Base-by-base conservation (phyloP, 1,140 invertebrate species). In the Musca domestica region DNA sequence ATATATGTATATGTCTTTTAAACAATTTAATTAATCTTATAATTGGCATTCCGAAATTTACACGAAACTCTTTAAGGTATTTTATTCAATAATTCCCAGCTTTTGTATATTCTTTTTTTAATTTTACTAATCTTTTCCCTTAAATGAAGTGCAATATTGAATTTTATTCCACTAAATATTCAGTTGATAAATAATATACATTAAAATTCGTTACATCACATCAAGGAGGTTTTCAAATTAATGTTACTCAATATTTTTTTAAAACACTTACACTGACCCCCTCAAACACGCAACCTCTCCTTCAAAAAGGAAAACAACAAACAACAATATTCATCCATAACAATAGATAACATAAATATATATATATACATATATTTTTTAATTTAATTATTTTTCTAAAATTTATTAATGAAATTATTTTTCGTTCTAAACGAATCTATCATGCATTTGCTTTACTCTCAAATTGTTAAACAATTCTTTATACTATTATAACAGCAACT, bases 401-500 rank as follows among this genome's bases (percentile, higher is more conserved):
- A 61, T 30, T 17, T 61, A 61, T 41, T 12, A 61, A 61, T 20
- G 10, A 61, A 61, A 34, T 61, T 34, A 58, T 61, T 61, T 61
- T 61, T 61, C 56, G 56, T 61, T 61, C 56, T 61, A 61, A 61
- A 61, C 56, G 56, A 61, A 61, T 61, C 56, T 61, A 41, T 61
- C 56, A 61, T 61, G 27, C 56, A 61, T 61, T 61, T 61, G 56
- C 56, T 61, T 61, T 61, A 61, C 56, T 61, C 56, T 61, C 56
- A 61, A 61, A 61, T 61, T 61, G 56, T 61, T 61, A 19, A 61
- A 61, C 56, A 61, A 61, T 61, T 61, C 56, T 41, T 61, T 61
- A 61, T 34, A 34, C 25, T 34, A 34, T 34, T 61, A 27, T 58
- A 17, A 61, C 27, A 58, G n/a, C 15, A 58, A 61, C 34, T 61